Percentiles rank a stretch among this genome's conserved stretches.
These are phyloP conservation scores for Chymomyza amoena DNA, from an alignment of 2,888 invertebrate species.

Conservation along the genomic window DNA sequence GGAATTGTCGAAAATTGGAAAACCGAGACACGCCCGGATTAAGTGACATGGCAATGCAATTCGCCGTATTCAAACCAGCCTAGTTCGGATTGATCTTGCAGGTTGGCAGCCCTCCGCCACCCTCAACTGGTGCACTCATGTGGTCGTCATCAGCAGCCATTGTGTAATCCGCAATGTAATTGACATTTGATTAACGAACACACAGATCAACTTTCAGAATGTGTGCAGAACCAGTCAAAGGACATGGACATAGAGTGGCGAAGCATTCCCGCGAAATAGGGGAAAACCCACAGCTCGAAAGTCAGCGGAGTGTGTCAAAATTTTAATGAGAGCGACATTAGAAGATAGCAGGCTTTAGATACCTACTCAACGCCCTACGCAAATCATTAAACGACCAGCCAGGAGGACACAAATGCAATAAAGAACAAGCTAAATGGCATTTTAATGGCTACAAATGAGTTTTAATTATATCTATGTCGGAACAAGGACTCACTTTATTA, in stretches of 20 bases:
- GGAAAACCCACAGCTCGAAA: conserved; percentile 5
- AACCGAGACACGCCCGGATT: conserved; percentile 38
- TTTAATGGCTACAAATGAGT: conserved; percentile 63
- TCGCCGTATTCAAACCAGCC: conserved; percentile 2
- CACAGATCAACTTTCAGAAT: conserved; percentile 6
- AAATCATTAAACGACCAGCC: neutral
- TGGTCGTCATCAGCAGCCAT: conserved; percentile 26
- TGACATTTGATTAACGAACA: conserved; percentile 61
- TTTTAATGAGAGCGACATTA: conserved; percentile 49
- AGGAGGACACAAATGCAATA: conserved; percentile 41
- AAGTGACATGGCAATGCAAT: conserved; percentile 30
- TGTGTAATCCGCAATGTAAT: conserved; percentile 47
- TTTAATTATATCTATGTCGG: conserved; percentile 64
- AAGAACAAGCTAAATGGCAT: conserved; percentile 50
- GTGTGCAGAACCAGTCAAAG: neutral
- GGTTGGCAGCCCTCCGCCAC: neutral
- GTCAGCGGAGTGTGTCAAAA: conserved; percentile 35
- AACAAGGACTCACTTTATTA: neutral
- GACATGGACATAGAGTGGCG: neutral
- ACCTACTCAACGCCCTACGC: conserved; percentile 4
- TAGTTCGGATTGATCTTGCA: neutral
- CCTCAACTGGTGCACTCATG: too few species aligned
- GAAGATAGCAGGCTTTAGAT: neutral
- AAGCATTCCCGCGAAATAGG: neutral
- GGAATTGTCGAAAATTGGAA: conserved; percentile 11